A percentile compares a stretch with the other conserved stretches of the same genome.
phyloP scores from a whole-genome alignment of 2,797 vertebrate species.

The Mus caroli region DNA sequence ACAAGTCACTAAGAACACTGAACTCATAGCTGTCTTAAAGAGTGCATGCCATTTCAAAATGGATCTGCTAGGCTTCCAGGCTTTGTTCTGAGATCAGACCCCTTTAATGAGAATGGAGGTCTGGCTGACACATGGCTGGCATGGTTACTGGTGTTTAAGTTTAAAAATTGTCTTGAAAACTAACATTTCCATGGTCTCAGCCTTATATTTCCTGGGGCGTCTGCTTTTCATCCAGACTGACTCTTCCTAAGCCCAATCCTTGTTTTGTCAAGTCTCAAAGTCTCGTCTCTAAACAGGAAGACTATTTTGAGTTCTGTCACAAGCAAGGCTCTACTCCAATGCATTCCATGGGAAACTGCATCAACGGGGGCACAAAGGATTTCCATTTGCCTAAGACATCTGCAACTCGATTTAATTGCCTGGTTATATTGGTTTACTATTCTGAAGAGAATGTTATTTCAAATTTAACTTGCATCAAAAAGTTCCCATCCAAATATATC shows the following conservation, averaged over 20 bases:
- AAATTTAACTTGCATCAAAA: conserved; percentile 63
- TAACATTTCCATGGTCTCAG: not conserved
- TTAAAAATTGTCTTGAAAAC: not conserved
- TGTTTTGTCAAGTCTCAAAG: conserved; percentile 8
- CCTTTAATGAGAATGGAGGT: not conserved
- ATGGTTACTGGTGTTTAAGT: not conserved
- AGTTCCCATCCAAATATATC: conserved; percentile 49
- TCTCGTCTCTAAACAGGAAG: not conserved
- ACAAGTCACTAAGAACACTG: not conserved
- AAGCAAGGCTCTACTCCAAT: conserved; percentile 4
- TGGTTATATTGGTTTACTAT: conserved; percentile 49
- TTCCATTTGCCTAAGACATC: conserved; percentile 31
- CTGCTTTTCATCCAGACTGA: not conserved
- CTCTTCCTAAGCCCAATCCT: not conserved
- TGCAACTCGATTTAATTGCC: conserved; percentile 11
- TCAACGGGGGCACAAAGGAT: not conserved
- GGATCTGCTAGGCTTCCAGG: not conserved
- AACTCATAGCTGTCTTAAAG: not conserved
- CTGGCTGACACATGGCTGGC: not conserved
- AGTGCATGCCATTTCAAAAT: not conserved
- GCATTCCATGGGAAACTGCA: not conserved
- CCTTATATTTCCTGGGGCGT: not conserved
- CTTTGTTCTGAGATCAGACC: not conserved
- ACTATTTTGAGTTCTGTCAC: conserved; percentile 6
- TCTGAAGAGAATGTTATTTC: conserved; percentile 64